Evolutionary conservation across 1,140 invertebrate genomes (phyloP).

Genomic region (Lysiphlebus fabarum): DNA sequence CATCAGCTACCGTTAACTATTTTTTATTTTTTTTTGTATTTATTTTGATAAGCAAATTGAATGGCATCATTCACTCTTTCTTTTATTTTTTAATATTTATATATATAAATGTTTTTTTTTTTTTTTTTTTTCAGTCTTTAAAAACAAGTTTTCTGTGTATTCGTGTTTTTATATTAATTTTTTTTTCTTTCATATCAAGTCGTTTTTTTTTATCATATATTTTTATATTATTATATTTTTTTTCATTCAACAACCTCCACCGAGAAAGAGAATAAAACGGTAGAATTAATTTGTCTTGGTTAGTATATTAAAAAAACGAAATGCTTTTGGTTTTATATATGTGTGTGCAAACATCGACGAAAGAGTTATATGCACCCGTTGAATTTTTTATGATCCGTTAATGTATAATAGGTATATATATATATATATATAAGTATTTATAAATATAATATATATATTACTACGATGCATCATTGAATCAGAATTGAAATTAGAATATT

Average conservation of each 20-base stretch:
- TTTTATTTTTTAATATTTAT: constrained; percentile 9
- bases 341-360: constrained; percentile 21
- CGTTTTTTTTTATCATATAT: constrained; percentile 3
- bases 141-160: neutral
- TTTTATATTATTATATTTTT: constrained; percentile 15
- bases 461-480: no score
- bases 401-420: no score
- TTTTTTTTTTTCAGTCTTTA: constrained; percentile 6
- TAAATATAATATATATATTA: no score
- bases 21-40: constrained; percentile 3
- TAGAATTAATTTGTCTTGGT: constrained; percentile 27
- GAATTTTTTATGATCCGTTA: constrained; percentile 15
- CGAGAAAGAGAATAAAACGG: constrained; percentile 10
- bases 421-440: no score
- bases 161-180: constrained; percentile 1
- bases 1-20: constrained; percentile 26
- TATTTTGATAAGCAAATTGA: neutral
- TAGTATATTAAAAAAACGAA: constrained; percentile 9
- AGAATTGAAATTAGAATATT: no score
- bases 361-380: constrained; percentile 24
- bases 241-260: constrained; percentile 18
- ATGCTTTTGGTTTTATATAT: neutral
- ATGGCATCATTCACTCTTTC: constrained; percentile 1
- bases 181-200: neutral
- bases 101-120: constrained; percentile 2